These are phyloP conservation scores for Xenopus borealis DNA, from an alignment of 2,113 vertebrate species.

Conservation along the genomic window DNA sequence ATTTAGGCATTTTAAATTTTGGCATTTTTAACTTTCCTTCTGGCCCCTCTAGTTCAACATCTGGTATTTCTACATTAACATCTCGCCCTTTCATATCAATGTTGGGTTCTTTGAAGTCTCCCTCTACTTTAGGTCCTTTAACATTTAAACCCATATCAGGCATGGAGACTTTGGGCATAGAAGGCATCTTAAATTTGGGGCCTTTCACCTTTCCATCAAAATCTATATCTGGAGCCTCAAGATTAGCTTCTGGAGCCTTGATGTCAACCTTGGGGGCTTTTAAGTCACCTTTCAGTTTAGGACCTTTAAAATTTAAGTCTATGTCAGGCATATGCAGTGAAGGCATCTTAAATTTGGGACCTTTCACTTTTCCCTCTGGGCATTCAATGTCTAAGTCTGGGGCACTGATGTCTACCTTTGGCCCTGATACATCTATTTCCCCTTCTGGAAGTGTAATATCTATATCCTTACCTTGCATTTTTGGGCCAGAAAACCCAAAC, in stretches of 20 bases:
- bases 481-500: constrained; percentile 75
- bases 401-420: constrained; percentile 16
- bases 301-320: no score
- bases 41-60: constrained; percentile 57
- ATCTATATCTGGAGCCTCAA: no score
- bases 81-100: no score
- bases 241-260: no score
- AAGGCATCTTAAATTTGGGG: constrained; percentile 52
- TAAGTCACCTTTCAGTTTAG: no score
- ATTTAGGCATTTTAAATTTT: constrained; percentile 77
- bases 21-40: constrained; percentile 65
- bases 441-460: constrained; percentile 52
- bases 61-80: constrained; percentile 63
- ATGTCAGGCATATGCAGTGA: constrained; percentile 49
- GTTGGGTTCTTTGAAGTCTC: no score
- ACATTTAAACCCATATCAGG: constrained; percentile 58
- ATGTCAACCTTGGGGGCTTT: no score
- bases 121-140: no score
- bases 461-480: constrained; percentile 72
- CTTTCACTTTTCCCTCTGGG: constrained; percentile 53
- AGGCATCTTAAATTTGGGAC: constrained; percentile 51
- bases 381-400: constrained; percentile 40
- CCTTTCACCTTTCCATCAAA: constrained; percentile 40
- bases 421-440: constrained; percentile 36
- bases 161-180: constrained; percentile 39